A percentile compares a stretch with the other conserved stretches of the same genome.
Conservation (phyloP, 1,140 invertebrate species). For the Cydia amplana region DNA sequence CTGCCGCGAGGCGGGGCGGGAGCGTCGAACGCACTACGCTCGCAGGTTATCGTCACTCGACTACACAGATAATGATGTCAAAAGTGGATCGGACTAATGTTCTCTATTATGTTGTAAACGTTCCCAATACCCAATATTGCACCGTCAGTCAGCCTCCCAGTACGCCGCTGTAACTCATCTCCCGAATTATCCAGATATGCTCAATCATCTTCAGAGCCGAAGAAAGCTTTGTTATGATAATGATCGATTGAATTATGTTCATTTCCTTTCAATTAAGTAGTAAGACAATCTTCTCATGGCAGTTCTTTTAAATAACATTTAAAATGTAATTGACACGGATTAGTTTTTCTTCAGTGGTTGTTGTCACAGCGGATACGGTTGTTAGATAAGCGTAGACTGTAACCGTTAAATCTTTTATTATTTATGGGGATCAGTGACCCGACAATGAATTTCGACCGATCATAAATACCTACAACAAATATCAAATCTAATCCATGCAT, state of each 20-base stretch:
- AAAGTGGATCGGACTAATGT: constrained; percentile 78
- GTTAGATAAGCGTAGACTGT: not conserved
- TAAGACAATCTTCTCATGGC: constrained; percentile 19
- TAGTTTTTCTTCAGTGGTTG: constrained; percentile 9
- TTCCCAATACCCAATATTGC: constrained; percentile 59
- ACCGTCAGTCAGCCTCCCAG: constrained; percentile 41
- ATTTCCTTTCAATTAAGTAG: constrained; percentile 43
- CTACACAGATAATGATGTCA: constrained; percentile 78
- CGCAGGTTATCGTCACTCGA: constrained; percentile 74
- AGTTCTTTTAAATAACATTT: constrained; percentile 15
- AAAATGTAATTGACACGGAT: not conserved
- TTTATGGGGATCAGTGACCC: constrained; percentile 24
- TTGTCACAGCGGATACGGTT: not conserved
- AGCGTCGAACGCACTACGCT: constrained; percentile 54
- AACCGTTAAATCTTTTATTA: constrained; percentile 3
- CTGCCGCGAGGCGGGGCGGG: constrained; percentile 66
- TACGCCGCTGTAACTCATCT: constrained; percentile 33
- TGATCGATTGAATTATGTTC: constrained; percentile 48
- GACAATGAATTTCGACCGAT: constrained; percentile 2
- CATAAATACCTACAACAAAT: constrained; percentile 6
- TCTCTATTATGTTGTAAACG: constrained; percentile 76
- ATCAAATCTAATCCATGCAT: constrained; percentile 42
- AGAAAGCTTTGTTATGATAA: constrained; percentile 47
- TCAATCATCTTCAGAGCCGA: constrained; percentile 37
- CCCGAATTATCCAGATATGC: constrained; percentile 37